A percentile compares a stretch with the other conserved stretches of the same genome.
Evolutionary conservation across 2,113 vertebrate genomes (phyloP).

Genomic region (Proterorhinus semilunaris): DNA sequence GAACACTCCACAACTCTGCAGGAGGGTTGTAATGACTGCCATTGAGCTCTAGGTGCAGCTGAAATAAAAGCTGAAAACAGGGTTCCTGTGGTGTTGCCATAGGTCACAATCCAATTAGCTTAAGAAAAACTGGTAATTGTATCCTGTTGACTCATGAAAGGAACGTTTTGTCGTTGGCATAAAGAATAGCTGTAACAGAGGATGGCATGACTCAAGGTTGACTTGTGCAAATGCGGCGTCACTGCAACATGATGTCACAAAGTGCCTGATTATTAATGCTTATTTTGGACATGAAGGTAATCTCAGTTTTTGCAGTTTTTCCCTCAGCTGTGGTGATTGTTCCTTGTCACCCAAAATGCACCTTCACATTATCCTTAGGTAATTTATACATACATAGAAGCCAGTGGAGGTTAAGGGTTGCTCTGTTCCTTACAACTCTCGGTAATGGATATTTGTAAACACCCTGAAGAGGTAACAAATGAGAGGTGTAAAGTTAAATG

Average conservation of each 20-base stretch:
- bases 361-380: constrained; percentile 55
- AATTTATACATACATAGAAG: constrained; percentile 73
- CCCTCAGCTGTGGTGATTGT: constrained; percentile 42
- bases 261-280: constrained; percentile 23
- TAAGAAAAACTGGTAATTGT: constrained; percentile 71
- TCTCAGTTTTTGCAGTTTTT: constrained; percentile 21
- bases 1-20: constrained; percentile 47
- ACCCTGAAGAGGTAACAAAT: constrained; percentile 76
- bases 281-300: constrained; percentile 42
- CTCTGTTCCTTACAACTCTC: constrained; percentile 61
- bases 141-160: constrained; percentile 81
- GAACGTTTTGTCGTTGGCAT: constrained; percentile 74
- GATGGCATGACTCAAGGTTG: constrained; percentile 49
- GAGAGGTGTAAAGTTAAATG: constrained; percentile 80
- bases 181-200: constrained; percentile 64
- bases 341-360: constrained; percentile 39
- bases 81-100: constrained; percentile 65
- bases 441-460: constrained; percentile 78
- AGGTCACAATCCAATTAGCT: constrained; percentile 81
- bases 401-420: constrained; percentile 75
- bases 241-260: constrained; percentile 52
- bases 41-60: constrained; percentile 73
- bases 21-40: constrained; percentile 72
- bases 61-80: constrained; percentile 71
- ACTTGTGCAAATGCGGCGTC: constrained; percentile 44